Base-by-base conservation (phyloP, 2,113 vertebrate genomes). In the Halichoeres trimaculatus region DNA sequence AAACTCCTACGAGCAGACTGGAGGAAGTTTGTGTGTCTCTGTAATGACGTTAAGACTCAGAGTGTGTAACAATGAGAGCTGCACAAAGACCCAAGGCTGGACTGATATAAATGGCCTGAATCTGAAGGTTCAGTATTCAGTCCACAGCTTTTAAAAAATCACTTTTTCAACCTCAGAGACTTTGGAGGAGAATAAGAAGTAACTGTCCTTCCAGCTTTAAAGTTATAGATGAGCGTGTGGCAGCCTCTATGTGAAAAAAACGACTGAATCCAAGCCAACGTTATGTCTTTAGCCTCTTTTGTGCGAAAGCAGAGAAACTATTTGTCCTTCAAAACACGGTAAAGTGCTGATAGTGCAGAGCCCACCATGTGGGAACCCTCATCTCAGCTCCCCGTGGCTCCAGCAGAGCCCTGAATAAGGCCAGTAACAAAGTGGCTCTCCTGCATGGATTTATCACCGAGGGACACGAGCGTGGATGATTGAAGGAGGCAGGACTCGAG, bases 321-420 rank as follows among this genome's bases (percentile, higher is more conserved):
- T 45, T 58, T 43, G 36, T 60, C 70, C 73, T 84, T 74, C 61
- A 72, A 24, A 63, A 50, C 26, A 56, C 54, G 56, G 38, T 8
- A 54, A 5, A 74, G 63, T 54, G 35, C 87, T 56, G 75, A 71
- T 10, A n/a, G 24, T 52, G 47, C 65, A 70, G 45, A 4, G 58
- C 30, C 24, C 52, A 70, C 63, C 24, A 56, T 54, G 64, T 26
- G 38, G 50, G 62, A 17, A 5, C 11, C 57, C 36, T 52, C 43
- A 57, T 63, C 56, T 80, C 24, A 65, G 36, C 26, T 76, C 72
- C 51, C 51, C 4, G 2, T 30, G 36, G 24, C 16, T 54, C 48
- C 59, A 43, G 40, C 11, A 72, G 69, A 65, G 20, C 68, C 30
- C 64, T 66, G 61, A 80, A 55, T 11, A 45, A 13, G 19, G n/a